A percentile compares a stretch with the other conserved stretches of the same genome.
Evolutionary conservation across 23 tunicate species (phyloP).

Genomic region (Botrylloides violaceus): DNA sequence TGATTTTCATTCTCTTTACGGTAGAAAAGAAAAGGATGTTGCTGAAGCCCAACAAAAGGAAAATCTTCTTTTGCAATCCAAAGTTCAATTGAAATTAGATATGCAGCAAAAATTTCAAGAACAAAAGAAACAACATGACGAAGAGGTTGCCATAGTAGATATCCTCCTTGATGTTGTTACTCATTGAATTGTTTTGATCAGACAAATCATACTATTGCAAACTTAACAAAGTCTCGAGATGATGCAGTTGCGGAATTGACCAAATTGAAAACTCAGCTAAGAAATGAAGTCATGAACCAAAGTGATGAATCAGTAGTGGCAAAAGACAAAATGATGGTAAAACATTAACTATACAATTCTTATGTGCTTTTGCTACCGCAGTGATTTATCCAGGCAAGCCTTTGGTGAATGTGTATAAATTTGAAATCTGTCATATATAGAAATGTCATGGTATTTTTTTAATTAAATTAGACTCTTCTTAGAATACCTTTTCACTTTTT

Average conservation of each 20-base stretch:
- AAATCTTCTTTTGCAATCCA: conserved; percentile 26
- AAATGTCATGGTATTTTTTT: no score
- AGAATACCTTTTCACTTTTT: no score
- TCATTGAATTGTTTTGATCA: conserved; percentile 1
- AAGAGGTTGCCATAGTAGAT: neutral
- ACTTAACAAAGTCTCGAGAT: conserved; percentile 31
- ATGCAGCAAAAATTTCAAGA: conserved; percentile 50
- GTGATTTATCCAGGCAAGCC: no score
- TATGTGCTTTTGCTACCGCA: no score
- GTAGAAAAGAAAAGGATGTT: conserved; percentile 35
- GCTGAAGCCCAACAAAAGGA: conserved; percentile 33
- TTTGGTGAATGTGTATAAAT: no score
- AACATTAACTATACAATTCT: neutral
- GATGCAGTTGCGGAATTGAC: conserved; percentile 30
- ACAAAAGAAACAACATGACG: conserved; percentile 1
- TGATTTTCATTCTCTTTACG: neutral
- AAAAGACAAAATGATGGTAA: neutral
- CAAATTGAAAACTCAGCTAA: conserved; percentile 8
- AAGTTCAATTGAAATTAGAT: conserved; percentile 39
- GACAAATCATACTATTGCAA: conserved; percentile 30
- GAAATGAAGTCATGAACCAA: neutral
- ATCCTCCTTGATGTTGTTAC: no score
- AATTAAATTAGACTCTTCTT: no score
- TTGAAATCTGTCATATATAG: no score
- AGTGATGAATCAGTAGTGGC: neutral